These are phyloP conservation scores for Corythornis vintsioides DNA, from an alignment of 2,113 vertebrate genomes.

Conservation along the genomic window DNA sequence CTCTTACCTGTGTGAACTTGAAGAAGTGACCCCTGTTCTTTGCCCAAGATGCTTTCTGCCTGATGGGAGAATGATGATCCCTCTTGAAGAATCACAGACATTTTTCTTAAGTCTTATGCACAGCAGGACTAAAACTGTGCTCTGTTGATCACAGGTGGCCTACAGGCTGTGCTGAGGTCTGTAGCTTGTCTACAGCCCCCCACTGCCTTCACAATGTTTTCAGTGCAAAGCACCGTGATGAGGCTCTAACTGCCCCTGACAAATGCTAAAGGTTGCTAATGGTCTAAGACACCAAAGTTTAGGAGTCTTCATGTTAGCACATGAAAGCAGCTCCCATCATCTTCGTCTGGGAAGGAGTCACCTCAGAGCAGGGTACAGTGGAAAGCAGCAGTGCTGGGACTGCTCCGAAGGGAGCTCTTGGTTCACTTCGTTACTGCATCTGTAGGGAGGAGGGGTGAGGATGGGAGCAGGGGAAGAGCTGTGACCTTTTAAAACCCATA, in stretches of 20 bases:
- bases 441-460: background rate
- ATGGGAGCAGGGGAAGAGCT: conserved; percentile 17
- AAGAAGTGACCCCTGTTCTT: background rate
- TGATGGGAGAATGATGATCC: background rate
- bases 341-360: background rate
- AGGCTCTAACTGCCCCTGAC: background rate
- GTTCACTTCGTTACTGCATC: background rate
- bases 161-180: background rate
- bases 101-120: background rate
- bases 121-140: background rate
- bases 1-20: conserved; percentile 6
- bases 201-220: background rate
- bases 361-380: background rate
- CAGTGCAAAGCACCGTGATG: background rate
- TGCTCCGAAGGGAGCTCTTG: background rate
- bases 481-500: conserved; percentile 39
- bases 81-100: background rate
- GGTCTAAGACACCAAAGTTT: background rate
- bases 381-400: background rate
- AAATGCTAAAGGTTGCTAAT: background rate
- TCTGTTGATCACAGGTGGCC: background rate
- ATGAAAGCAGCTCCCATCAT: background rate
- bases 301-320: background rate
- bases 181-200: background rate
- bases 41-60: accelerated